Evolutionary conservation across 1,140 invertebrate species (phyloP).

Genomic region (Fopius arisanus): DNA sequence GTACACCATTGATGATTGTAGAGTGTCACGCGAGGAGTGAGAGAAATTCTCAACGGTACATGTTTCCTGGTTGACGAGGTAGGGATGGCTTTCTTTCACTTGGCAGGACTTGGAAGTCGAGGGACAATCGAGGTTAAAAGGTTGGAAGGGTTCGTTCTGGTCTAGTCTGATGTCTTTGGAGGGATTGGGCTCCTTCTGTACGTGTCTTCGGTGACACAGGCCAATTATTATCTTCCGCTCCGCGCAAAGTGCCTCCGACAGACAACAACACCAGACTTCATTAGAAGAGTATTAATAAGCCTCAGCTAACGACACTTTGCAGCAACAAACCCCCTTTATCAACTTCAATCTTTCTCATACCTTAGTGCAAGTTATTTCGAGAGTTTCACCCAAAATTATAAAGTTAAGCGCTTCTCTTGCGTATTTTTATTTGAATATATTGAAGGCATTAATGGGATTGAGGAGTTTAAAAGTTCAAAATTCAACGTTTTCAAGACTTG

Average conservation of each 20-base stretch:
- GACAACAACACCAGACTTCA: background rate
- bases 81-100: background rate
- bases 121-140: no score
- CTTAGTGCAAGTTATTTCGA: no score
- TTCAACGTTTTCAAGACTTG: no score
- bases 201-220: background rate
- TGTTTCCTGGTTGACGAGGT: background rate
- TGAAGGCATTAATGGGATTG: no score
- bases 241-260: background rate
- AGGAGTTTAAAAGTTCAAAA: no score
- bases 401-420: no score
- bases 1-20: constrained; percentile 1
- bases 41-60: background rate
- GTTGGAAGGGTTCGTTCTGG: no score
- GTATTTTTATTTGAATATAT: no score
- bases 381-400: no score
- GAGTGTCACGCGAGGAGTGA: background rate
- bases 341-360: no score
- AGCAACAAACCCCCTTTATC: background rate
- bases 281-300: background rate
- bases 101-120: no score
- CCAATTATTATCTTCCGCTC: constrained; percentile 12
- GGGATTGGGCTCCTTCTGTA: background rate
- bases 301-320: background rate
- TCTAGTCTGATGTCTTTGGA: background rate